Conservation (phyloP, 2,113 vertebrate species). For the Scomber colias region DNA sequence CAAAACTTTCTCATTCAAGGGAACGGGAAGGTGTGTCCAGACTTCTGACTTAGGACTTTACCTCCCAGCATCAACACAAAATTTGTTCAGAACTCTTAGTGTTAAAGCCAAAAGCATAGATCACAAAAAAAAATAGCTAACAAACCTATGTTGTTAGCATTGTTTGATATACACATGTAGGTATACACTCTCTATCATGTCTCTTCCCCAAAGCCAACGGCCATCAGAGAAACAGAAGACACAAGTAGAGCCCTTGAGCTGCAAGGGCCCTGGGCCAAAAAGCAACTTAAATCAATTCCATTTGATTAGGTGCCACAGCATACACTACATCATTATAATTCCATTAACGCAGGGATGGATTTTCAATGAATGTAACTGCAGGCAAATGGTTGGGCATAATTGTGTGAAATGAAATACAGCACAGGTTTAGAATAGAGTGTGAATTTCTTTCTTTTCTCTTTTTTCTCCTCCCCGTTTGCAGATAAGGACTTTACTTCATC, state of each 20-base stretch:
- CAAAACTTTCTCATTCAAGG: too few relatives aligned
- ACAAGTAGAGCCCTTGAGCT: slow-evolving; percentile 60
- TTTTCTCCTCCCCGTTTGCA: slow-evolving; percentile 53
- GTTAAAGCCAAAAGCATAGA: slow-evolving; percentile 8
- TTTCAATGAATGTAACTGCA: slow-evolving; percentile 84
- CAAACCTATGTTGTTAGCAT: slow-evolving; percentile 14
- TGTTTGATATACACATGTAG: slow-evolving; percentile 24
- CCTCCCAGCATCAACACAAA: background rate
- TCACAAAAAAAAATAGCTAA: slow-evolving; percentile 1
- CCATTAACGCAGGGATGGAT: slow-evolving; percentile 82
- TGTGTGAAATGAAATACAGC: slow-evolving; percentile 79
- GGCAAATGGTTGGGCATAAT: slow-evolving; percentile 79
- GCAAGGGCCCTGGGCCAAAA: slow-evolving; percentile 70
- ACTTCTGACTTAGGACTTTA: background rate
- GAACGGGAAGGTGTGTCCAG: background rate
- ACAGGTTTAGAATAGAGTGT: slow-evolving; percentile 63
- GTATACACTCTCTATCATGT: slow-evolving; percentile 23
- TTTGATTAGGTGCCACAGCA: slow-evolving; percentile 81
- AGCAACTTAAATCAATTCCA: slow-evolving; percentile 82
- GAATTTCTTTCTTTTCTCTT: slow-evolving; percentile 52
- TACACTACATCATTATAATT: slow-evolving; percentile 86
- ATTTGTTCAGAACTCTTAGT: background rate
- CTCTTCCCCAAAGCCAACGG: slow-evolving; percentile 41
- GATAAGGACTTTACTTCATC: slow-evolving; percentile 60
- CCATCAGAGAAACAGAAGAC: slow-evolving; percentile 69